Evolutionary conservation across 2,888 invertebrate genomes (phyloP), one percentile per base, ranked within the genome.

Genomic region (Brachyptera putata): DNA sequence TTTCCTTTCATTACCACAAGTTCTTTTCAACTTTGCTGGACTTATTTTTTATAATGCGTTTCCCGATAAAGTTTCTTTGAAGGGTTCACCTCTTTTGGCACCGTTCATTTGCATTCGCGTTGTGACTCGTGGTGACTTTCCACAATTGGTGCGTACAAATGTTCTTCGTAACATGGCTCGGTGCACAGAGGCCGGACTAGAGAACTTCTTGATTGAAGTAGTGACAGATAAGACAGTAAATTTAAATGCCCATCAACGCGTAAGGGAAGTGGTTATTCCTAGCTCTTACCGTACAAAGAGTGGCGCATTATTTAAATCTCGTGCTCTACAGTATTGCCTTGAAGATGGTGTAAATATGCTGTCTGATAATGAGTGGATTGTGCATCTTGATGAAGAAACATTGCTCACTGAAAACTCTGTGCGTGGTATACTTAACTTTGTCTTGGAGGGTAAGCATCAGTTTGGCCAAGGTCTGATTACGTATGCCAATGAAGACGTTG

Each of bases 311-410:
- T 97, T 95, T 73, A 97, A 97, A 75, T 91, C 95, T 0, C 82
- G 96, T 67, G 97, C 97, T 21, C 77, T 97, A 57, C 97, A 97
- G 73, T 97, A 95, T 75, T 96, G 96, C 70, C 79, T 96, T 58
- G 96, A 97, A 76, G 91, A 91, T 69, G 85, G 85, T 70, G 88
- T 95, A 1, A 96, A 95, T 75, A 79, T 83, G 26, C 41, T 95
- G 53, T 85, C 85, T 57, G 94, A 94, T 70, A 86, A 84, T 66
- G 95, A 96, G 73, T 97, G 95, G 95, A 88, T 97, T 70, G 93
- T 95, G n/a, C 97, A 97, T 77, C 79, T 97, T 63, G 97, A 97
- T 75, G 97, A 97, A 76, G 97, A 97, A 75, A 97, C 97, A 0
- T 77, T 97, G 57, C 77, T 97, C 25, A 96, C 96, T 4, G 93